Conservation (phyloP, 2,888 invertebrate genomes). For the Lycocerus yunnanus region DNA sequence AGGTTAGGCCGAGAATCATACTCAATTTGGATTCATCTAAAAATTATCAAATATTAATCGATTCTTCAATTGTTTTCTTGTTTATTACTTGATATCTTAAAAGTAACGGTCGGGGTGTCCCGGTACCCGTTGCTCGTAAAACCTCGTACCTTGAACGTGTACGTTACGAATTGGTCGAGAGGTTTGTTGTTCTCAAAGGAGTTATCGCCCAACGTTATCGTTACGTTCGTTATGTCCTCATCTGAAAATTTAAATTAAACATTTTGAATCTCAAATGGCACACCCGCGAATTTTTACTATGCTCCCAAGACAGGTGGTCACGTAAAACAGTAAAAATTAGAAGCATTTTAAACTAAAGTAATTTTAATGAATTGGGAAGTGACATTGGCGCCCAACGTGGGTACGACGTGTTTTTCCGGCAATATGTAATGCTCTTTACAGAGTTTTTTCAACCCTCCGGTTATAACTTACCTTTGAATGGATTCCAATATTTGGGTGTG, state of each 20-base stretch:
- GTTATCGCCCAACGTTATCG: conserved; percentile 32
- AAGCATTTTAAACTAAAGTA: no score
- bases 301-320: no score
- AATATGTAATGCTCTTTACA: no score
- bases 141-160: conserved; percentile 68
- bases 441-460: no score
- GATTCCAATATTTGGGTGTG: conserved; percentile 51
- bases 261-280: no score
- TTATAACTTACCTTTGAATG: conserved; percentile 42
- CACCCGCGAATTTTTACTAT: no score
- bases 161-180: conserved; percentile 65
- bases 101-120: conserved; percentile 55
- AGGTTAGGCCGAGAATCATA: conserved; percentile 35
- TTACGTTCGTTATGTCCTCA: neutral
- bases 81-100: conserved; percentile 44
- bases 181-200: conserved; percentile 63
- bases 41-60: conserved; percentile 40
- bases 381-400: no score
- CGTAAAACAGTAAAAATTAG: no score
- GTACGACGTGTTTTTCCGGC: no score
- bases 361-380: no score
- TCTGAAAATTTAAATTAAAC: neutral
- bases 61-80: conserved; percentile 19
- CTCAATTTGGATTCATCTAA: conserved; percentile 8
- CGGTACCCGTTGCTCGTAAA: conserved; percentile 65